Evolutionary conservation across 2,113 vertebrate genomes (phyloP).

Genomic region (Dasypus novemcinctus): DNA sequence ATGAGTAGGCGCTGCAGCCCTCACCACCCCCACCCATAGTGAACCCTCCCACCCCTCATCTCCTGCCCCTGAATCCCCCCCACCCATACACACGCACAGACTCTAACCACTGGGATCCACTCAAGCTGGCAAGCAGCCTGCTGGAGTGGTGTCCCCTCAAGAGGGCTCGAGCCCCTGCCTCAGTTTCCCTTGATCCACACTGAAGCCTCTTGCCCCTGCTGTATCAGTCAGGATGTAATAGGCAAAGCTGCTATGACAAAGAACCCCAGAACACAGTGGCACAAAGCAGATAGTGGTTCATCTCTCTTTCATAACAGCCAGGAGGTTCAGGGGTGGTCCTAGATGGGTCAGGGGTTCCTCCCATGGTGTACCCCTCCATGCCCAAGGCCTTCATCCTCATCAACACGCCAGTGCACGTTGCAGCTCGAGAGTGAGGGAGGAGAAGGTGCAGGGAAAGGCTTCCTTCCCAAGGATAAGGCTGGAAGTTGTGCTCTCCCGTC

Average conservation of each 20-base stretch:
- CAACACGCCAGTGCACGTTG: not conserved
- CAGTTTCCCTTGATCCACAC: not conserved
- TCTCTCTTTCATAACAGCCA: no score
- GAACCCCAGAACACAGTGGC: not conserved
- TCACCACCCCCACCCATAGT: no score
- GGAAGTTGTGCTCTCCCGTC: not conserved
- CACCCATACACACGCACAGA: not conserved
- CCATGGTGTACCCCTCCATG: fast-evolving
- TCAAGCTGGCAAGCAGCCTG: not conserved
- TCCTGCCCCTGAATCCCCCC: not conserved
- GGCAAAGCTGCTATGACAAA: not conserved
- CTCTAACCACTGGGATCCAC: not conserved
- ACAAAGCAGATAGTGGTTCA: fast-evolving
- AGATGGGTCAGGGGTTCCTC: fast-evolving
- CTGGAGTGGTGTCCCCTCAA: not conserved
- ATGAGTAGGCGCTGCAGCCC: no score
- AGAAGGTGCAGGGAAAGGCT: not conserved
- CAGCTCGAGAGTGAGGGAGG: not conserved
- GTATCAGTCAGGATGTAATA: not conserved
- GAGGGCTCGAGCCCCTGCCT: not conserved
- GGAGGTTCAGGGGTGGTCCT: not conserved
- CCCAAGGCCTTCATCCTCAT: not conserved
- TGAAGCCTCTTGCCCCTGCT: not conserved
- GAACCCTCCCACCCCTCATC: not conserved
- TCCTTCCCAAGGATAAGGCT: not conserved